Conservation (phyloP, 2,113 vertebrate species). For the Sus scrofa region DNA sequence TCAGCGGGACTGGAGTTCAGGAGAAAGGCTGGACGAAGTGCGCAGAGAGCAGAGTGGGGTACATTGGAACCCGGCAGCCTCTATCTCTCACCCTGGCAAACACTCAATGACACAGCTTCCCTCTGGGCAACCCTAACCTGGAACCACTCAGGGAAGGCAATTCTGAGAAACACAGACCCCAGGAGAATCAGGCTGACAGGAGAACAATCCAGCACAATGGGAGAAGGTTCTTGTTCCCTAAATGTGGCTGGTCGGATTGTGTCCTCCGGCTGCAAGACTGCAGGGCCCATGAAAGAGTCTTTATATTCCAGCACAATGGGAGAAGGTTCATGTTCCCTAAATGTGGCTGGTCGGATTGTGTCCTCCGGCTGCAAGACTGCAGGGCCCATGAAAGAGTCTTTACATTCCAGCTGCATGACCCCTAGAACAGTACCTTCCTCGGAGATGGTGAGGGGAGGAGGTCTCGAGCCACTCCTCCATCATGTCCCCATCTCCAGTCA, state of each 20-base stretch:
- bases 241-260: not conserved
- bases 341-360: not conserved
- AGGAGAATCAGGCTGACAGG: not conserved
- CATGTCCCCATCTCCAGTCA: not conserved
- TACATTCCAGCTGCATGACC: not conserved
- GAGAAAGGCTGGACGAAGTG: not conserved
- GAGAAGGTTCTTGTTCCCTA: not conserved
- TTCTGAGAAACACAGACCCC: not conserved
- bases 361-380: not conserved
- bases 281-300: not conserved
- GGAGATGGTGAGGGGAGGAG: not conserved
- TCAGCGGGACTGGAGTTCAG: not conserved
- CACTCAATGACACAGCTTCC: not conserved
- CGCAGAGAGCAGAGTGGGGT: not conserved
- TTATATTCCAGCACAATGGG: not conserved
- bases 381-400: not conserved
- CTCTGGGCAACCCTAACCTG: not conserved
- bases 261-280: not conserved
- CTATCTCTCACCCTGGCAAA: rapidly evolving
- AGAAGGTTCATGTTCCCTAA: not conserved
- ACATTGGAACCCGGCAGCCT: not conserved
- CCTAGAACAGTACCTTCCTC: not conserved
- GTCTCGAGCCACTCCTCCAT: not conserved
- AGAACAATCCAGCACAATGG: not conserved
- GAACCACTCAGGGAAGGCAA: not conserved